Base-by-base conservation (phyloP, 2,888 invertebrate species). In the Limnephilus marmoratus region DNA sequence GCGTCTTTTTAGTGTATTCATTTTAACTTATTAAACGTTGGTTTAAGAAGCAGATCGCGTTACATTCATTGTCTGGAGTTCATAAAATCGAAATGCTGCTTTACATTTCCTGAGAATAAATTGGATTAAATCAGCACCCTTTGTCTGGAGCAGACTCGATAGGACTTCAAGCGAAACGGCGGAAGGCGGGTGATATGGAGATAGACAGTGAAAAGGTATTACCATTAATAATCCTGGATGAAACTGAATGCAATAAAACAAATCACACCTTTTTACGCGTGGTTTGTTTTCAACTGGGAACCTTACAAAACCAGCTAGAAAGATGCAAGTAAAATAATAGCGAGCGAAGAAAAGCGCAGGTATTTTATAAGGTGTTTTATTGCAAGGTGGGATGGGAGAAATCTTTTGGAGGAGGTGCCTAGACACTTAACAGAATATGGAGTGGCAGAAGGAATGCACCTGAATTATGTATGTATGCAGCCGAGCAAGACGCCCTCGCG, bases 401-500 rank as follows among this genome's bases (percentile, higher is more conserved):
- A n/a, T 89, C 29, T 87, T 87, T 89, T 80, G 31, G 68, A 80
- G 31, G 24, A 34, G 68, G 80, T 89, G 80, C 88, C 88, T 68
- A 68, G 80, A 81, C 41, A 89, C 88, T 89, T 89, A 80, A 89
- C 88, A 80, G 80, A 41, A 80, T 41, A 81, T 41, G 34, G 88
- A 37, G 88, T 37, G 88, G 37, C 31, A 24, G 37, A 34, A 91
- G 53, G 91, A 91, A 91, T 91, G 91, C 88, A 85, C 68, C 91
- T 91, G 91, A 91, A 91, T 91, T 82, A 91, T 91, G 91, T 81
- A 88, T 88, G 24, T 41, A 82, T 34, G 81, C 91, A 88, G 31
- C 91, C 82, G n/a, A 45, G 88, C 88, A 91, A 91, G 91, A 91
- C 91, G 87, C 91, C 91, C 91, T 82, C 87, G 81, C 82, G 68